Base-by-base conservation (phyloP, 92 coral and sea anemone genomes). In the Parazoanthus darwini region DNA sequence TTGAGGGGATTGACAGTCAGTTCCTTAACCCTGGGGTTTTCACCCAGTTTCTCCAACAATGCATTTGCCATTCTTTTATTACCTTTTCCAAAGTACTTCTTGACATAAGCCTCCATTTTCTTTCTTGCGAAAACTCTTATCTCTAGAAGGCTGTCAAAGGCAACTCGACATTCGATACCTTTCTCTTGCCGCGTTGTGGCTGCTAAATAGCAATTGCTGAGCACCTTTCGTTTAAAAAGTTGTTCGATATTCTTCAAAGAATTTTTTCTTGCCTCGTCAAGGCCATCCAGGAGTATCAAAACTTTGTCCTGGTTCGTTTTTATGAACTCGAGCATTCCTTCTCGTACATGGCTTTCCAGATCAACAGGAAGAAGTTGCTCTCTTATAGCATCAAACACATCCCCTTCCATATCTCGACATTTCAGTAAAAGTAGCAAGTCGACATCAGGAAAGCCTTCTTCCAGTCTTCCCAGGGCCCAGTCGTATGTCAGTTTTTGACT, bases 401-500 rank as follows among this genome's bases (percentile, higher is more conserved):
- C 5, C 37, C 38, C 74, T 46, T 73, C 77, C 88, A 85, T 72
- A 79, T 85, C 88, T 29, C 86, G 85, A 74, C 90, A 88, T 48
- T 88, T 88, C 54, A 88, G 16, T 15, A 88, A 46, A 25, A 88
- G 90, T 44, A 88, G 79, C 18, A 88, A 67, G 23, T 88, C 50
- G 38, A 80, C 86, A 56, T 88, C 18, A 44, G 90, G 86, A 66
- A 88, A 88, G 23, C 67, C 51, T 10, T 66, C 77, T 43, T 44
- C 59, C 56, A 74, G 73, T 29, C 44, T 23, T 25, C n/a, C 89
- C 89, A 74, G 56, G 73, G 89, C 76, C 89, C 89, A 86, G 29
- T 86, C 89, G 48, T 86, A 75, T 35, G 89, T 77, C 33, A 86
- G 89, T 82, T 86, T 86, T 54, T 73, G 90, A 66, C 90, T 79